These are phyloP conservation scores for Pampus argenteus DNA, from an alignment of 2,797 vertebrate species.

Conservation along the genomic window DNA sequence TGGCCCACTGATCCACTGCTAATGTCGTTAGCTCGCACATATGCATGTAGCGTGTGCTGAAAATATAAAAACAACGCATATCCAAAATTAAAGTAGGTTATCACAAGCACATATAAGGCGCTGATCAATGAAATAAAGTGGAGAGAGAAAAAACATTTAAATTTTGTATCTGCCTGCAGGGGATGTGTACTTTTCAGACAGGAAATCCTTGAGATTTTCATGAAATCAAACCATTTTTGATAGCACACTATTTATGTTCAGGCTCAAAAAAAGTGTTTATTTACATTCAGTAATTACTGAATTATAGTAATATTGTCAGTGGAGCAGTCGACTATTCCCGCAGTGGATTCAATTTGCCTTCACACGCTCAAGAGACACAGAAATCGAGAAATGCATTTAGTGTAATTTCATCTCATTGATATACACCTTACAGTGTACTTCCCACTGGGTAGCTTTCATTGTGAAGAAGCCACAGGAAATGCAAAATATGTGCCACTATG, in stretches of 20 bases:
- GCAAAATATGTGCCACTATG: not conserved
- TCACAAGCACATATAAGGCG: not conserved
- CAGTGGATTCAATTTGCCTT: not conserved
- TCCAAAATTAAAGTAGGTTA: not conserved
- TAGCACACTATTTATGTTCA: not conserved
- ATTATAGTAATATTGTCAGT: too few species aligned
- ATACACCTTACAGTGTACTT: too few species aligned
- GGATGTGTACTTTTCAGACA: too few species aligned
- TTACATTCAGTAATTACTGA: not conserved
- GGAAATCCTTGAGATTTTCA: slow-evolving; percentile 1
- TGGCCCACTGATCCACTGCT: slow-evolving; percentile 12
- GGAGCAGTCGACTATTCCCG: too few species aligned
- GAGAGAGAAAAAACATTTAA: too few species aligned
- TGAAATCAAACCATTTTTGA: not conserved
- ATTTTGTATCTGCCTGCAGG: too few species aligned
- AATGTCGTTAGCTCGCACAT: slow-evolving; percentile 13
- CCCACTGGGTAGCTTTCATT: not conserved
- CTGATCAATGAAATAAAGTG: not conserved
- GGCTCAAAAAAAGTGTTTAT: not conserved
- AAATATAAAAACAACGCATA: not conserved
- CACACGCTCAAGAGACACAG: not conserved
- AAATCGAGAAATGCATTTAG: too few species aligned
- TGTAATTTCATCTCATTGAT: too few species aligned
- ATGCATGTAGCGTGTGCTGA: not conserved
- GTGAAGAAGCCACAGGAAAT: not conserved